Evolutionary conservation across 2,888 invertebrate species (phyloP).

Genomic region (Drosophila merina): DNA sequence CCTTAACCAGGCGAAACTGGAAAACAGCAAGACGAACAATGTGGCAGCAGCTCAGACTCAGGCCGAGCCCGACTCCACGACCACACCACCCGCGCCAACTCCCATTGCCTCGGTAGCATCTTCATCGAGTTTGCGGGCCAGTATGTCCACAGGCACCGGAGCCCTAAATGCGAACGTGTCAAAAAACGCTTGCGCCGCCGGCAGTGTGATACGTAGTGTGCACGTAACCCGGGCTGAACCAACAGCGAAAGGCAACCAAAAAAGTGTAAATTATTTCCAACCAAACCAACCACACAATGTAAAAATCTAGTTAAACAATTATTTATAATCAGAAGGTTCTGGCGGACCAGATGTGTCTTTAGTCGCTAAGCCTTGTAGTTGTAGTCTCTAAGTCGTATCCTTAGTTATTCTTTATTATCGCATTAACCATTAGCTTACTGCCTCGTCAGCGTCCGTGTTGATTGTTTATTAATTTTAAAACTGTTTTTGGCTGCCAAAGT

Average conservation of each 20-base stretch:
- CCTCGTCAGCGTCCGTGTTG: conserved; percentile 58
- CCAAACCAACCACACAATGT: conserved; percentile 50
- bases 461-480: conserved; percentile 44
- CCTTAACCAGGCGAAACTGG: conserved; percentile 72
- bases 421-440: conserved; percentile 64
- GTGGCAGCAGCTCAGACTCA: conserved; percentile 38
- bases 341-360: conserved; percentile 46
- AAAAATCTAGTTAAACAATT: conserved; percentile 65
- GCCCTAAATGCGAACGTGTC: conserved; percentile 65
- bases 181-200: conserved; percentile 62
- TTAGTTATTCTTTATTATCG: conserved; percentile 48
- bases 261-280: conserved; percentile 54
- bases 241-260: conserved; percentile 47
- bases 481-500: conserved; percentile 60
- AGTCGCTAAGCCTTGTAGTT: conserved; percentile 60
- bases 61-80: conserved; percentile 57
- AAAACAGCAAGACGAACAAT: conserved; percentile 63
- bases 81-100: conserved; percentile 44
- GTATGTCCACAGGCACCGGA: conserved; percentile 58
- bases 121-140: conserved; percentile 49
- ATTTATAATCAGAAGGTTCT: conserved; percentile 52
- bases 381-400: conserved; percentile 61
- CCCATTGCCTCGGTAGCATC: conserved; percentile 29
- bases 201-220: conserved; percentile 74
- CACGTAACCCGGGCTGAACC: conserved; percentile 72